A percentile compares a stretch with the other conserved stretches of the same genome.
Evolutionary conservation across 2,888 invertebrate genomes (phyloP).

Genomic region (Temnothorax ravouxi): DNA sequence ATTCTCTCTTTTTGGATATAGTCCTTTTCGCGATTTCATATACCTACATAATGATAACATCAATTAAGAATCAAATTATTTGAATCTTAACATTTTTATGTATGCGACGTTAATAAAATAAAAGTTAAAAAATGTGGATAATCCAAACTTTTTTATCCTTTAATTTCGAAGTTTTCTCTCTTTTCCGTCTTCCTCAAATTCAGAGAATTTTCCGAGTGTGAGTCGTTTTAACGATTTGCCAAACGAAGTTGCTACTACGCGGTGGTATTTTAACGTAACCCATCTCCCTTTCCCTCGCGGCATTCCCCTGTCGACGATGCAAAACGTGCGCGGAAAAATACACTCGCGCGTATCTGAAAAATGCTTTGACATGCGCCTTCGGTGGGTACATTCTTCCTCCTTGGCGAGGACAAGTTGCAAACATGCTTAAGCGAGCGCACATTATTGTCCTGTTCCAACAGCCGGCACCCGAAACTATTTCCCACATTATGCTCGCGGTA

Average conservation of each 20-base stretch:
- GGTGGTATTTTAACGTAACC: conserved; percentile 27
- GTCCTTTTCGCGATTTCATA: neutral
- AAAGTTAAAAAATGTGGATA: neutral
- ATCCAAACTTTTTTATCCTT: neutral
- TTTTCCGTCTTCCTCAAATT: neutral
- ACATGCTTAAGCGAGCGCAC: conserved; percentile 62
- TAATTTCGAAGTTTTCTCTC: neutral
- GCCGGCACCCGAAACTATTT: conserved; percentile 75
- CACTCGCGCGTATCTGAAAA: conserved; percentile 41
- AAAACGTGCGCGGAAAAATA: conserved; percentile 24
- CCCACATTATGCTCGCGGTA: conserved; percentile 72
- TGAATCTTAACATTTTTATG: neutral
- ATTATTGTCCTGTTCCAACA: conserved; percentile 70
- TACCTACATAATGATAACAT: neutral
- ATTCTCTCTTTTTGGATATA: neutral
- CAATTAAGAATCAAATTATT: neutral
- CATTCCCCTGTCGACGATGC: conserved; percentile 28
- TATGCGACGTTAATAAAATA: neutral
- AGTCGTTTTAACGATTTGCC: conserved; percentile 31
- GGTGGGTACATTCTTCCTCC: conserved; percentile 41
- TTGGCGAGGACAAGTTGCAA: conserved; percentile 60
- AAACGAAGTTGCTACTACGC: conserved; percentile 21
- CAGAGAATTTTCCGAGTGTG: neutral
- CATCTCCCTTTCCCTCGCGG: neutral
- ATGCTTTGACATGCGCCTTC: conserved; percentile 46